Base-by-base conservation (phyloP, 2,888 invertebrate species). In the Drosophila nr. medialis region DNA sequence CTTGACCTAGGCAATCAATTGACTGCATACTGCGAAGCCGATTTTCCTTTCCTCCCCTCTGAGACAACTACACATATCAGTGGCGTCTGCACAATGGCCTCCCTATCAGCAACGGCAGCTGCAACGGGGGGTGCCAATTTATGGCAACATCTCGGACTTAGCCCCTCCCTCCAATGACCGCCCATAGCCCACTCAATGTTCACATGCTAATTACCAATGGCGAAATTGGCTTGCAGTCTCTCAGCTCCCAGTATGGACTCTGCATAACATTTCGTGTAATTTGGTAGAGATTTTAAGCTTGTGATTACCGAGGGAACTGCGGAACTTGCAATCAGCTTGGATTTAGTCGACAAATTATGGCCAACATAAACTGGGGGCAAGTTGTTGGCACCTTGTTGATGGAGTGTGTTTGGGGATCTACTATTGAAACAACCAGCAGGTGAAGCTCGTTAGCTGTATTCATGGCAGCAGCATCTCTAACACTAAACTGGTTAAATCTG, bases 191-290 rank as follows among this genome's bases (percentile, higher is more conserved):
- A 40, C 67, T 62, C 65, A 68, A 61, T 67, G 66, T 64, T 63
- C 50, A 50, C 64, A 67, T 62, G 73, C 68, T 81, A 81, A 81
- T 81, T 81, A 81, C 62, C 49, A 56, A 27, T n/a, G 36, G 36
- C 59, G 30, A 75, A 69, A 75, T 75, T 75, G 64, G 56, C 58
- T 69, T 66, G 48, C 64, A 69, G 67, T 42, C 64, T 42, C 38
- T 38, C n/a, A 34, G 30, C 60, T 38, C 6, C 50, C 27, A 38
- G 32, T 24, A 42, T n/a, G 8, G n/a, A n/a, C n/a, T 40, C 34
- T n/a, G 53, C 27, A 80, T 76, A 75, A 69, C 63, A 68, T 75
- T 67, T 60, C 67, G 61, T 60, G 64, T 75, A 75, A 81, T 72
- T 72, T 72, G 63, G 48, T 24, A 27, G 75, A 81, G 82, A 72